phyloP scores from a whole-genome alignment of 2,888 invertebrate genomes.

The Limnephilus marmoratus region DNA sequence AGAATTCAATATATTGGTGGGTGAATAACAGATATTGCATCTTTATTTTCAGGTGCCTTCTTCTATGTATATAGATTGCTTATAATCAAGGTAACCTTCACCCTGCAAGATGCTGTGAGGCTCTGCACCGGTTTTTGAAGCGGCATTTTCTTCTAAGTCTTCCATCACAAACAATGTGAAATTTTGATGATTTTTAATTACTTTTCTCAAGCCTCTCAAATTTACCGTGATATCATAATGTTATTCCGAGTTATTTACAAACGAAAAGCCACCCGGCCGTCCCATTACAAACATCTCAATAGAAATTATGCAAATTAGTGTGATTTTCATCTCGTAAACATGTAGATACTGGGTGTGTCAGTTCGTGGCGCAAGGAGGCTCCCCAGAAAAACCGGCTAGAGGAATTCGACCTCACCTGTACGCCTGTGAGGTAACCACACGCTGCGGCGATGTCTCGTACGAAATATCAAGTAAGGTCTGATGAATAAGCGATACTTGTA shows the following conservation, averaged over 20 bases:
- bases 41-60: neutral
- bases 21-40: neutral
- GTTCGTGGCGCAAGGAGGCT: slow-evolving; percentile 33
- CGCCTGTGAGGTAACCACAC: slow-evolving; percentile 24
- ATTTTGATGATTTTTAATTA: neutral
- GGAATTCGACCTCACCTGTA: slow-evolving; percentile 57
- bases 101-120: neutral
- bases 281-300: neutral
- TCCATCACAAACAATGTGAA: neutral
- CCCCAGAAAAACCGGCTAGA: slow-evolving; percentile 49
- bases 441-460: slow-evolving; percentile 32
- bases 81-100: neutral
- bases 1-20: neutral
- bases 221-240: neutral
- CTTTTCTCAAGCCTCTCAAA: neutral
- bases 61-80: neutral
- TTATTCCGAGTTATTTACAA: neutral
- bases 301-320: slow-evolving; percentile 37
- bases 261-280: neutral
- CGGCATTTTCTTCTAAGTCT: neutral
- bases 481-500: slow-evolving; percentile 48
- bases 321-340: slow-evolving; percentile 23
- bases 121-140: neutral
- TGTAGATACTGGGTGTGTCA: slow-evolving; percentile 34
- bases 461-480: slow-evolving; percentile 56